These are phyloP conservation scores for Fistularia commersonii DNA, from an alignment of 2,797 vertebrate species.

Conservation along the genomic window DNA sequence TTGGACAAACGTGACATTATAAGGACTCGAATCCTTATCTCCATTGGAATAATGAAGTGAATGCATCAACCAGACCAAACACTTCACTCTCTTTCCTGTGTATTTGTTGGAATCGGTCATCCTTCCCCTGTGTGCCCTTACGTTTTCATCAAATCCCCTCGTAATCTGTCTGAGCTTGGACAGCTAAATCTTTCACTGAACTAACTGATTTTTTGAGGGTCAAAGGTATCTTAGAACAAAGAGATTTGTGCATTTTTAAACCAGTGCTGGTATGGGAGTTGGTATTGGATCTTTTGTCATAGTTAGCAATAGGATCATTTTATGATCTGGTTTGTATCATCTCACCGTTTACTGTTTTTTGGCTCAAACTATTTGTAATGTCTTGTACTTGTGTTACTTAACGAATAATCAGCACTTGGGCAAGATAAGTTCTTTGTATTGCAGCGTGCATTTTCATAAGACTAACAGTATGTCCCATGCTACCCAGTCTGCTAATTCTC, in stretches of 20 bases:
- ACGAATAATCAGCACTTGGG: neutral
- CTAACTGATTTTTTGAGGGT: slow-evolving; percentile 26
- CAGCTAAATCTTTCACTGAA: slow-evolving; percentile 38
- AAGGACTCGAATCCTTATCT: neutral
- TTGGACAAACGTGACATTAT: neutral
- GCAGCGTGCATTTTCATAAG: slow-evolving; percentile 38
- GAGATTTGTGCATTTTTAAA: slow-evolving; percentile 6
- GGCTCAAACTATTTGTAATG: too few species aligned
- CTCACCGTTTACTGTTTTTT: too few species aligned
- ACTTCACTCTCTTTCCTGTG: neutral
- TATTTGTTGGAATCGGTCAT: neutral
- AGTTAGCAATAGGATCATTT: too few species aligned
- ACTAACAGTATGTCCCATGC: slow-evolving; percentile 54
- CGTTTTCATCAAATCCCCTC: slow-evolving; percentile 46
- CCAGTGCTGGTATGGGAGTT: too few species aligned
- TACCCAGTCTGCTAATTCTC: slow-evolving; percentile 25
- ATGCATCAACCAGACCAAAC: neutral
- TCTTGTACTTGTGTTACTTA: slow-evolving; percentile 2
- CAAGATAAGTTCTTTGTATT: neutral
- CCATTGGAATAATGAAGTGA: too few species aligned
- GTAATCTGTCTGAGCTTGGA: slow-evolving; percentile 44
- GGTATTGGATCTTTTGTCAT: too few species aligned
- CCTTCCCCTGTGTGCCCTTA: slow-evolving; percentile 28
- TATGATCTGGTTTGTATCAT: too few species aligned
- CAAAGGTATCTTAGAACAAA: slow-evolving; percentile 12